Evolutionary conservation across 2,888 invertebrate genomes (phyloP).

Genomic region (Asteroscopus sphinx): DNA sequence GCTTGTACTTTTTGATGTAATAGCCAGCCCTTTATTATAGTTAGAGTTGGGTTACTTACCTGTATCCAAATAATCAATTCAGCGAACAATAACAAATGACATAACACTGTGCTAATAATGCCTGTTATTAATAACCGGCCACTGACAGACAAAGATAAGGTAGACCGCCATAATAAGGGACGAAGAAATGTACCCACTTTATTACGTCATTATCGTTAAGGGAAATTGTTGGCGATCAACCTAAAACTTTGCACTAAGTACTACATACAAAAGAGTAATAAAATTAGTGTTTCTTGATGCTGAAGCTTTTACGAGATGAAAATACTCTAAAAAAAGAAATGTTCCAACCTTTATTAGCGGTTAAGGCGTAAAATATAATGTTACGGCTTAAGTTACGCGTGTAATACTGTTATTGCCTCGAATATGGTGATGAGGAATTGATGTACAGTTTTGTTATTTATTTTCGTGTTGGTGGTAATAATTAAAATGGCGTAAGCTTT

Average conservation of each 20-base stretch:
- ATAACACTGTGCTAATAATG: conserved; percentile 50
- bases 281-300: conserved; percentile 50
- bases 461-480: background rate
- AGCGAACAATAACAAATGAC: conserved; percentile 43
- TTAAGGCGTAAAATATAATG: conserved; percentile 34
- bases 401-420: conserved; percentile 33
- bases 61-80: conserved; percentile 32
- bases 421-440: conserved; percentile 28
- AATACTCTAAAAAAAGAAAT: conserved; percentile 40
- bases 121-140: conserved; percentile 65
- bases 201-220: conserved; percentile 64
- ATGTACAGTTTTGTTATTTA: conserved; percentile 32
- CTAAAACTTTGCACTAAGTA: conserved; percentile 51
- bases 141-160: conserved; percentile 69
- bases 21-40: conserved; percentile 8
- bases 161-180: conserved; percentile 58
- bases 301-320: conserved; percentile 37
- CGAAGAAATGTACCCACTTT: conserved; percentile 56
- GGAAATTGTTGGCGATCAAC: conserved; percentile 60
- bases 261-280: conserved; percentile 38
- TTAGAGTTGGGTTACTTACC: conserved; percentile 10
- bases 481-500: background rate
- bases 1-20: too few relatives aligned
- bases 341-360: conserved; percentile 32
- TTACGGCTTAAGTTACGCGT: conserved; percentile 30